Base-by-base conservation (phyloP, 2,113 vertebrate genomes). In the Microtus pennsylvanicus region DNA sequence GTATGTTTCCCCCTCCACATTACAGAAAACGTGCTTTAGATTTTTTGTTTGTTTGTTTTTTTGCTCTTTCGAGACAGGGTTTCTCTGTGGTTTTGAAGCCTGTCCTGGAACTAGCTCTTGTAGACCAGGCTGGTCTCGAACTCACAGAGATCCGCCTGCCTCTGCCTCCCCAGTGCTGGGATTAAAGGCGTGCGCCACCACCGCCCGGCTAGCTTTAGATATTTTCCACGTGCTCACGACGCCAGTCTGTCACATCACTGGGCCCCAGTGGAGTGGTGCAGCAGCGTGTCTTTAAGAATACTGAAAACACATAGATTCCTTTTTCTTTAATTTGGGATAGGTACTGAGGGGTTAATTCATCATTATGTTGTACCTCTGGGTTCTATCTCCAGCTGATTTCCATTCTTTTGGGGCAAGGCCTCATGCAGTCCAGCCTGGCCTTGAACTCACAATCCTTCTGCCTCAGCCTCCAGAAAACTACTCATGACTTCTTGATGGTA, bases 251-350 rank as follows among this genome's bases (percentile, higher is more conserved):
- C 30, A 19, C 16, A n/a, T 87, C 42, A 76, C 2, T 26, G 16
- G 35, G n/a, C 7, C 7, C 6, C 35, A 92, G n/a, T 35, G 50
- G 75, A 75, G 55, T 42, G 69, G 88, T 24, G 45, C n/a, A 96
- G 38, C 47, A 47, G 81, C 33, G 7, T 38, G 72, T 21, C 38
- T 95, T 94, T 65, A 50, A 93, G 91, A 94, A 86, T 45, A 78
- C 30, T n/a, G 69, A 74, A 89, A 89, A 89, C 38, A 81, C 3
- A 3, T 70, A 30, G 26, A 67, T 35, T 75, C 55, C 78, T 72
- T 30, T 67, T 42, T 80, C n/a, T 35, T 58, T 74, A 12, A 87
- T 72, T 28, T 72, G 35, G 35, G 50, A 7, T 69, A 30, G 16
- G 30, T 38, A 5, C 16, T n/a, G 16, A 28, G 70, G 30, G 47